Base-by-base conservation (phyloP, 2,797 vertebrate species). In the Poeciliopsis infans region DNA sequence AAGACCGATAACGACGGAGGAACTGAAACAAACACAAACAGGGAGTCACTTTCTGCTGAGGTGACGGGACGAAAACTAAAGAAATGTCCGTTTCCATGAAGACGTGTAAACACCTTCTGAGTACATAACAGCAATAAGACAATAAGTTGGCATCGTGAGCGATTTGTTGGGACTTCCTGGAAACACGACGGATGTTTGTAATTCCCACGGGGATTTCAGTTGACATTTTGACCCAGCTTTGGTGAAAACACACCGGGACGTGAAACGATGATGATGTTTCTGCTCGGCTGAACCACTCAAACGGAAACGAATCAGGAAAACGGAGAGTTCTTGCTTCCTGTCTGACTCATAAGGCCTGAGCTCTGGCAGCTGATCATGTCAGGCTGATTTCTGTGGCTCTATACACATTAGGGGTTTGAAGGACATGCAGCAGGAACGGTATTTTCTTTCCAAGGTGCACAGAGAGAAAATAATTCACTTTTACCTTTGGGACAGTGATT, bases 1-100 rank as follows among this genome's bases (percentile, higher is more conserved):
- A 95, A 95, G 86, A 97, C 94, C 1, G 94, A 94, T 87, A 99
- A 91, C 80, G 95, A 94, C 5, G 98, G 98, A 0, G 98, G 98
- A 79, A 99, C 98, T 99, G 92, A 72, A 57, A 80, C 3, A 89
- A 41, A 86, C 23, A 84, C 15, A 74, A 28, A 46, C 5, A 79
- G 47, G 46, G 49, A 72, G 81, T 4, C 57, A 70, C 47, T 59
- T 53, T 66, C 23, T 41, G 23, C 7, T 78, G 3, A 83, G 43
- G 39, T 33, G 59, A 74, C 25, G 4, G 72, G 23, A 47, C 16
- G 25, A 78, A 77, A 69, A 83, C 66, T 45, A n/a, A 45, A 53
- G 4, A 78, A 75, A 73, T 3, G 1, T 31, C 20, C 7, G 66
- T 72, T 43, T 73, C 66, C 68, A 12, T 80, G 46, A 51, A 79